Evolutionary conservation across 2,888 invertebrate species (phyloP).

Genomic region (Ichneumon xanthorius): DNA sequence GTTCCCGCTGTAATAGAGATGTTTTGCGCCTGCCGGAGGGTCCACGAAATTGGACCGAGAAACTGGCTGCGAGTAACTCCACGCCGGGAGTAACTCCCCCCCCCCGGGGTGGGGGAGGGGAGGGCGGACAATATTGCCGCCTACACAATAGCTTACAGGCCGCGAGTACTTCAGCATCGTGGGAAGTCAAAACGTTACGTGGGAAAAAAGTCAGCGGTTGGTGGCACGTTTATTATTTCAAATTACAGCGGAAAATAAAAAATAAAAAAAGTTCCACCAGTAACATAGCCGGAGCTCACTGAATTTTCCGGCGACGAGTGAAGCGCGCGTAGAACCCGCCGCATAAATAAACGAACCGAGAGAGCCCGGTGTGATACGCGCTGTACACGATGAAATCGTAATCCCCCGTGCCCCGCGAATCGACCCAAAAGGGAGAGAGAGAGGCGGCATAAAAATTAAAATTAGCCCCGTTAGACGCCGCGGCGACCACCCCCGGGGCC

Average conservation of each 20-base stretch:
- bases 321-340: slow-evolving; percentile 54
- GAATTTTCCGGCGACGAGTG: slow-evolving; percentile 48
- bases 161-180: slow-evolving; percentile 57
- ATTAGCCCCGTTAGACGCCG: slow-evolving; percentile 78
- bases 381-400: slow-evolving; percentile 67
- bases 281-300: slow-evolving; percentile 7
- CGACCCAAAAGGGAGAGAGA: slow-evolving; percentile 26
- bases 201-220: slow-evolving; percentile 62
- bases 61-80: slow-evolving; percentile 8
- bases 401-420: slow-evolving; percentile 67
- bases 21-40: slow-evolving; percentile 72
- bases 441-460: slow-evolving; percentile 83
- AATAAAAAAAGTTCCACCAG: slow-evolving; percentile 27
- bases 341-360: slow-evolving; percentile 66
- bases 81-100: background rate
- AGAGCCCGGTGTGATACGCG: slow-evolving; percentile 42
- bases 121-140: slow-evolving; percentile 66
- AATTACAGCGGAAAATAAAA: slow-evolving; percentile 27
- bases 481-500: slow-evolving; percentile 37
- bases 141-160: slow-evolving; percentile 13
- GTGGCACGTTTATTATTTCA: slow-evolving; percentile 58
- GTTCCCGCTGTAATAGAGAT: slow-evolving; percentile 73
- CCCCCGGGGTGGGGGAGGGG: slow-evolving; percentile 19
- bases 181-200: slow-evolving; percentile 63
- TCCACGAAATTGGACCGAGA: slow-evolving; percentile 76